Percentiles rank a stretch among this genome's conserved stretches.
Conservation (phyloP, 2,888 invertebrate genomes). For the Ectemnius continuus region DNA sequence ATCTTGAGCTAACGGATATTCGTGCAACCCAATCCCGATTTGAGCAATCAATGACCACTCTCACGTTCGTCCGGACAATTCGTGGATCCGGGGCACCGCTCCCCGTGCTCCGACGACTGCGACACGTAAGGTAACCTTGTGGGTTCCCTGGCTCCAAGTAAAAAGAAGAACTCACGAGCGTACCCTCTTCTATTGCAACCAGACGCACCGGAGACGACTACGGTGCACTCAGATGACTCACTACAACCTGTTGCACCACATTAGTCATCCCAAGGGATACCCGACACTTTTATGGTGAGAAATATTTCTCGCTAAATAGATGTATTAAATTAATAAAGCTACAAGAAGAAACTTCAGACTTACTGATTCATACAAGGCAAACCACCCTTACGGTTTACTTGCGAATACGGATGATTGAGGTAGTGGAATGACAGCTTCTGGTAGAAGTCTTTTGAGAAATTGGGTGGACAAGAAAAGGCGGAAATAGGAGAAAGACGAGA, state of each 20-base stretch:
- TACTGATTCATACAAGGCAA: too few species aligned
- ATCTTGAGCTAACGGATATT: slow-evolving; percentile 36
- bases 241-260: slow-evolving; percentile 42
- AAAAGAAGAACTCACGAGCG: slow-evolving; percentile 19
- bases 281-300: too few species aligned
- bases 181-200: slow-evolving; percentile 17
- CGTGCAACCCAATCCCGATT: slow-evolving; percentile 33
- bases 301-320: too few species aligned
- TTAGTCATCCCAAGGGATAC: neutral
- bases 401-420: too few species aligned
- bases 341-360: too few species aligned
- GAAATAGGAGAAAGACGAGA: slow-evolving; percentile 21
- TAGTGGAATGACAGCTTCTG: too few species aligned
- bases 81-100: neutral
- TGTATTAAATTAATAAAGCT: too few species aligned
- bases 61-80: slow-evolving; percentile 18
- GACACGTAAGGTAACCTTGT: neutral
- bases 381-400: too few species aligned
- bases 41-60: slow-evolving; percentile 30
- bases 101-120: neutral
- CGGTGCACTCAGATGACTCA: slow-evolving; percentile 32
- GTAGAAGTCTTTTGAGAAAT: too few species aligned
- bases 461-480: neutral
- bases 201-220: slow-evolving; percentile 36
- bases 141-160: neutral